A percentile compares a stretch with the other conserved stretches of the same genome.
phyloP scores from a whole-genome alignment of 2,113 vertebrate species.

The Bagarius yarrelli region DNA sequence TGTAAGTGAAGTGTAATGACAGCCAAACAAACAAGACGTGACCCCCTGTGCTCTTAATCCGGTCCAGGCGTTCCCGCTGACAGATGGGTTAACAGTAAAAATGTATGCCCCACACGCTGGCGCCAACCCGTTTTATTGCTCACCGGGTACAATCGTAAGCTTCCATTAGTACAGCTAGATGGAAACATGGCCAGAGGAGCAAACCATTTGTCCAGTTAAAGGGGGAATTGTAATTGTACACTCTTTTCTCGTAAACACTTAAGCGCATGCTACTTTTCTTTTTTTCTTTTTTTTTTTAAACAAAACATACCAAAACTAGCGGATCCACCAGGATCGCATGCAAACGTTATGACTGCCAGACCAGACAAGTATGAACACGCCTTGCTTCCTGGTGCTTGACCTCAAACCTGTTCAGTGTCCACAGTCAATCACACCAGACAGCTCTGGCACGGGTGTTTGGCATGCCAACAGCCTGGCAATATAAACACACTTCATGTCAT shows the following conservation, averaged over 20 bases:
- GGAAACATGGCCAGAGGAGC: conserved; percentile 27
- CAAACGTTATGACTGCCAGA: background rate
- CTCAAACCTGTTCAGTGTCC: conserved; percentile 37
- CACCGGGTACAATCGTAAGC: conserved; percentile 43
- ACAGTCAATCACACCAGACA: conserved; percentile 19
- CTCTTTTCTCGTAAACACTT: conserved; percentile 43
- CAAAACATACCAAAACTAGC: background rate
- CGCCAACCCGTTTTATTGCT: conserved; percentile 55
- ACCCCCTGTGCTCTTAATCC: conserved; percentile 51
- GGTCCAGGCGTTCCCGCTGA: conserved; percentile 48
- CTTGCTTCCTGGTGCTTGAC: conserved; percentile 44
- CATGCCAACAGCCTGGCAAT: background rate
- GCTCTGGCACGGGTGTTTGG: conserved; percentile 28
- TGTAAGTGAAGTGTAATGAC: conserved; percentile 37
- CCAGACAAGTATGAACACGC: conserved; percentile 15
- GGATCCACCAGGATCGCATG: background rate
- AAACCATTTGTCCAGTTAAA: conserved; percentile 37
- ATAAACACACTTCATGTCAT: conserved; percentile 13
- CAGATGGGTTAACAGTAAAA: conserved; percentile 55
- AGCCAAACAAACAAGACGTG: conserved; percentile 53
- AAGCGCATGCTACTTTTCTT: conserved; percentile 16
- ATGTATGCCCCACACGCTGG: conserved; percentile 45
- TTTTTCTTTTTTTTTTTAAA: conserved; percentile 4
- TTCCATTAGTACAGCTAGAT: conserved; percentile 20
- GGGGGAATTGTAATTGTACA: conserved; percentile 26